phyloP scores from a whole-genome alignment of 2,888 invertebrate genomes.

The Tenthredo notha region DNA sequence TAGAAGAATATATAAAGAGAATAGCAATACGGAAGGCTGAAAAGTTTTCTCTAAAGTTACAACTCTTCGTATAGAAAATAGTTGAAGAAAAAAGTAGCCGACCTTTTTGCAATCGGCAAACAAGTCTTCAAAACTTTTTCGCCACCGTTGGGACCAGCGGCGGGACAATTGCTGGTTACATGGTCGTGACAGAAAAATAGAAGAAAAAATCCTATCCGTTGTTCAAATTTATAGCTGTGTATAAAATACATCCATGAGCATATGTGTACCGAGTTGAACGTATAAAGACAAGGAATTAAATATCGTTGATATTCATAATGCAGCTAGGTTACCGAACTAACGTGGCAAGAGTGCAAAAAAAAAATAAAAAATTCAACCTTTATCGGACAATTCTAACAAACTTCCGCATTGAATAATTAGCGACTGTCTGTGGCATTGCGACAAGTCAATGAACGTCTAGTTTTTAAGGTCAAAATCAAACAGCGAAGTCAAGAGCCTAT shows the following conservation, averaged over 20 bases:
- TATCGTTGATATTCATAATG: not conserved
- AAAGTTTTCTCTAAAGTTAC: not conserved
- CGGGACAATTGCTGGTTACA: not conserved
- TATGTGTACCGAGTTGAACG: not conserved
- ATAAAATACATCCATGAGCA: too few relatives aligned
- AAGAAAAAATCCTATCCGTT: not conserved
- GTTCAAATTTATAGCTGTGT: not conserved
- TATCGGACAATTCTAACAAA: not conserved
- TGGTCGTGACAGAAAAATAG: not conserved
- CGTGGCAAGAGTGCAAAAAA: not conserved
- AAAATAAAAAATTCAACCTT: not conserved
- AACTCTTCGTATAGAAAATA: not conserved
- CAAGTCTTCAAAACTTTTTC: conserved; percentile 13
- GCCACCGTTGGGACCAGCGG: not conserved
- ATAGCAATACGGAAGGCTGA: not conserved
- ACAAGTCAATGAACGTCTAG: not conserved
- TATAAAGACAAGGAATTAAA: not conserved
- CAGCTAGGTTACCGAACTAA: not conserved
- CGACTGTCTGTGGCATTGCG: not conserved
- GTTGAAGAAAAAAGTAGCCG: not conserved
- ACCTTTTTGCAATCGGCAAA: conserved; percentile 28
- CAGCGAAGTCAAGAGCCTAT: not conserved
- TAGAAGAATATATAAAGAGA: not conserved
- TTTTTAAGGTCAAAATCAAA: not conserved
- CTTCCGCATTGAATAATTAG: not conserved